Evolutionary conservation across 2,113 vertebrate genomes (phyloP).

Genomic region (Bambusicola thoracicus): DNA sequence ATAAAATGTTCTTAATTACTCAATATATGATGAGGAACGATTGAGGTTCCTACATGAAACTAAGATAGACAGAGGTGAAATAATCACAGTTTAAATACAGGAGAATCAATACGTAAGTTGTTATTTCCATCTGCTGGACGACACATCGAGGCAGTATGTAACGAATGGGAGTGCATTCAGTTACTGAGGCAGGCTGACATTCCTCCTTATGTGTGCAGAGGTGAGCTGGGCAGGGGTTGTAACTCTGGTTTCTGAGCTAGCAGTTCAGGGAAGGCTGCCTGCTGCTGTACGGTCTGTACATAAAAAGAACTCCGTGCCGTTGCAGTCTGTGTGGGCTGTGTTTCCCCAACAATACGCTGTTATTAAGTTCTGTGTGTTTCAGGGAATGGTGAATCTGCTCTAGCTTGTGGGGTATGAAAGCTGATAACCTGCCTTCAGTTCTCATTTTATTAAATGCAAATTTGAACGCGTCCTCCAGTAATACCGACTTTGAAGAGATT

Average conservation of each 20-base stretch:
- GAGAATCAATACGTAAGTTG: not conserved
- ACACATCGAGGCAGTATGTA: not conserved
- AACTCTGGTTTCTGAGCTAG: not conserved
- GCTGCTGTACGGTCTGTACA: not conserved
- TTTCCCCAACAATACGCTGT: not conserved
- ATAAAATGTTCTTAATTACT: slow-evolving; percentile 12
- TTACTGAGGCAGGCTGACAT: not conserved
- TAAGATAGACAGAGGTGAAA: not conserved
- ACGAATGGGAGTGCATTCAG: not conserved
- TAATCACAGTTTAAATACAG: not conserved
- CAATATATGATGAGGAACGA: not conserved
- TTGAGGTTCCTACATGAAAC: not conserved
- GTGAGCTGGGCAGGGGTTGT: not conserved
- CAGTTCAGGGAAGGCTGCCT: not conserved
- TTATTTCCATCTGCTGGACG: not conserved
- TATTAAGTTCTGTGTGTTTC: not conserved
- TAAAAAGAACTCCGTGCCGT: not conserved
- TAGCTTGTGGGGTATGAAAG: not conserved
- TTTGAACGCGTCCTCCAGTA: slow-evolving; percentile 19
- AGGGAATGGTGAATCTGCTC: not conserved
- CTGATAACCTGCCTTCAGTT: not conserved
- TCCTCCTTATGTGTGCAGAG: fast-evolving
- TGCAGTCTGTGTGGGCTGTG: not conserved
- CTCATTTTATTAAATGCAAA: slow-evolving; percentile 20
- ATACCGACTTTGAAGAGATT: slow-evolving; percentile 33